Conservation (phyloP, 2,888 invertebrate genomes). For the Drosophila ezoana region DNA sequence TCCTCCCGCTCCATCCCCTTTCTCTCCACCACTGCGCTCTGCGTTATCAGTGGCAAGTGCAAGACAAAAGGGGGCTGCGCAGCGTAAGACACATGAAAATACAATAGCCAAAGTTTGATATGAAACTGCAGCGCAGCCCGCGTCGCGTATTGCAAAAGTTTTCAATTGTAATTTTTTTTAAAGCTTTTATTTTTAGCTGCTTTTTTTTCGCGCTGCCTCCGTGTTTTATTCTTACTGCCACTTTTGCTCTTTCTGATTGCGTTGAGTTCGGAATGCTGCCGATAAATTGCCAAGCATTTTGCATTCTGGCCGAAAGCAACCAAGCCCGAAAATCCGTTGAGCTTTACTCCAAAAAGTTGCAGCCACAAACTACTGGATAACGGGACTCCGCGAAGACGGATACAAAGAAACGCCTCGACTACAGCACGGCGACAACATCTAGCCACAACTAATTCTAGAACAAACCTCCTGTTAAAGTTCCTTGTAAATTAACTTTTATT, state of each 20-base stretch:
- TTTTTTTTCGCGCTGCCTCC: slow-evolving; percentile 8
- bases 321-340: slow-evolving; percentile 12
- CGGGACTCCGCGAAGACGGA: no score
- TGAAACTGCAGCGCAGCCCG: slow-evolving; percentile 71
- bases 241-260: slow-evolving; percentile 69
- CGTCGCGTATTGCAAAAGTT: slow-evolving; percentile 78
- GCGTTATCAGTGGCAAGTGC: slow-evolving; percentile 57
- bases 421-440: no score
- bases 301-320: slow-evolving; percentile 42
- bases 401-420: no score
- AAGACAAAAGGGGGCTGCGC: slow-evolving; percentile 39
- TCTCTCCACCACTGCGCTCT: slow-evolving; percentile 7
- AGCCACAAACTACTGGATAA: background rate
- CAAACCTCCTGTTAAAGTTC: no score
- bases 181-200: slow-evolving; percentile 14
- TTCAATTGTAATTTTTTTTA: slow-evolving; percentile 71
- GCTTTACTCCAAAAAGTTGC: slow-evolving; percentile 23
- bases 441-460: no score
- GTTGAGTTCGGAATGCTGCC: slow-evolving; percentile 72
- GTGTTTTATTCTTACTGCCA: slow-evolving; percentile 36
- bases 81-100: slow-evolving; percentile 77
- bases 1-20: background rate
- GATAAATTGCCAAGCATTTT: slow-evolving; percentile 70
- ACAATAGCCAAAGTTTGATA: slow-evolving; percentile 79
- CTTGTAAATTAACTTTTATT: no score